phyloP scores from a whole-genome alignment of 2,888 invertebrate genomes.

The Eurytoma californica region DNA sequence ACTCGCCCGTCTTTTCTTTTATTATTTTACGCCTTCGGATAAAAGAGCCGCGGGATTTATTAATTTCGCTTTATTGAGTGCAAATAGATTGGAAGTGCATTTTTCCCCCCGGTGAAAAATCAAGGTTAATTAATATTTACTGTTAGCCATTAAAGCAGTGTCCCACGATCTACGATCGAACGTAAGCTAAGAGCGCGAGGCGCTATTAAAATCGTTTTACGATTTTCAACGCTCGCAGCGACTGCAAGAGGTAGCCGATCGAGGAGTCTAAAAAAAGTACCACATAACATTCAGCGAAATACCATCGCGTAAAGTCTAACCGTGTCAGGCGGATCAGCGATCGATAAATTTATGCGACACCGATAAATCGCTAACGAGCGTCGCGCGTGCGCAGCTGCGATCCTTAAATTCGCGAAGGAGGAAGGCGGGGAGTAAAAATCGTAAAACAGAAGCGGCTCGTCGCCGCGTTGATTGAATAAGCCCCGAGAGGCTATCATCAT shows the following conservation, averaged over 20 bases:
- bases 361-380: too few species aligned
- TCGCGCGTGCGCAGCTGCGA: too few species aligned
- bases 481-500: slow-evolving; percentile 7
- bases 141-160: slow-evolving; percentile 4
- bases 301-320: too few species aligned
- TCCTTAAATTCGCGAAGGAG: background rate
- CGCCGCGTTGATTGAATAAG: slow-evolving; percentile 30
- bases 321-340: too few species aligned
- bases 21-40: slow-evolving; percentile 13
- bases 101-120: slow-evolving; percentile 18
- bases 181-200: background rate
- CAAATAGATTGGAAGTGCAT: background rate
- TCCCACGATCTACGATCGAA: slow-evolving; percentile 7
- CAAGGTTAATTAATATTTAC: slow-evolving; percentile 41
- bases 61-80: slow-evolving; percentile 24
- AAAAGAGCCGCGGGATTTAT: slow-evolving; percentile 6
- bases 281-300: too few species aligned
- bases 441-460: too few species aligned
- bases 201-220: slow-evolving; percentile 3
- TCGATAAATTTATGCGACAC: too few species aligned
- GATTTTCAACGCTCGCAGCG: too few species aligned
- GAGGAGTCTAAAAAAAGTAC: too few species aligned
- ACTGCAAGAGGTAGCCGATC: too few species aligned
- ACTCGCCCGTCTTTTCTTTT: background rate
- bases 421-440: background rate